A percentile compares a stretch with the other conserved stretches of the same genome.
phyloP scores from a whole-genome alignment of 2,888 invertebrate species.

The Eremobia ochroleuca region DNA sequence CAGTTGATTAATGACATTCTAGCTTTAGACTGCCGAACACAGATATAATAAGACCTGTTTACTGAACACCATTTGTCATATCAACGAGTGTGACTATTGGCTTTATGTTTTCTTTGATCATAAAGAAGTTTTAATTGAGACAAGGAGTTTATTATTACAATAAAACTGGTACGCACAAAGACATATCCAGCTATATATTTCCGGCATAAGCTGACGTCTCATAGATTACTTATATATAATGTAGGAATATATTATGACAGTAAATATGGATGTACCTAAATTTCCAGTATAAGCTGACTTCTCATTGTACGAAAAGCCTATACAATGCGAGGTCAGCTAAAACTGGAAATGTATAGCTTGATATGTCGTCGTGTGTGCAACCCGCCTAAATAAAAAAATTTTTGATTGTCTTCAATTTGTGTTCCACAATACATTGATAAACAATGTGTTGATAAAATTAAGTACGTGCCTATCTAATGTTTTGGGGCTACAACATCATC shows the following conservation, averaged over 20 bases:
- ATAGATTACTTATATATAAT: background rate
- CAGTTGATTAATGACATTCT: conserved; percentile 43
- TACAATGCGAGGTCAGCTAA: no score
- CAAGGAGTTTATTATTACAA: background rate
- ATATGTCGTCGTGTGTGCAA: no score
- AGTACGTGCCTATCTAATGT: background rate
- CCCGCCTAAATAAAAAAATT: no score
- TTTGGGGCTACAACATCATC: no score
- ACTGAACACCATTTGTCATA: conserved; percentile 7
- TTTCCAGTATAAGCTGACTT: no score
- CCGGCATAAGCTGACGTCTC: background rate
- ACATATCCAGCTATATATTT: background rate
- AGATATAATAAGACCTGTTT: conserved; percentile 1
- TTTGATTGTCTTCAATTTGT: background rate
- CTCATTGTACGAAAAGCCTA: no score
- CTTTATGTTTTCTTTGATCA: background rate
- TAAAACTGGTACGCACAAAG: background rate
- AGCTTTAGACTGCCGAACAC: conserved; percentile 7
- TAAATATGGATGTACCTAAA: no score
- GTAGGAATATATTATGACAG: no score
- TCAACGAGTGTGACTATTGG: background rate
- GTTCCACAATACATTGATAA: background rate
- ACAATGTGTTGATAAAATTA: background rate
- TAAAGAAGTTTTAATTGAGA: background rate
- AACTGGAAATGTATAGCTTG: no score